Conservation (phyloP, 2,797 vertebrate genomes). For the Spinibarbus caldwelli region DNA sequence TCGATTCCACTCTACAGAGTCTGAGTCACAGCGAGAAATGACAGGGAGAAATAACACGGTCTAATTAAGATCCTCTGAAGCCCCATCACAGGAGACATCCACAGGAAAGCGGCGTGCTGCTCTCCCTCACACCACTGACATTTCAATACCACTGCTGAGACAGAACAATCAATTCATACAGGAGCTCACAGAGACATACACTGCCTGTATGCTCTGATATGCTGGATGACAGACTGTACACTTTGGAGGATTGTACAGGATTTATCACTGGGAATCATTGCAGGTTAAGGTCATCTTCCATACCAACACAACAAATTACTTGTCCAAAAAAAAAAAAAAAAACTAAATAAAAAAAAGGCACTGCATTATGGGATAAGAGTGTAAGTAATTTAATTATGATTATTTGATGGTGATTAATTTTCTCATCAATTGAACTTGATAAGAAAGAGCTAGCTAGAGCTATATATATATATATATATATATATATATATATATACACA, state of each 20-base stretch:
- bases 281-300: neutral
- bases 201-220: conserved; percentile 15
- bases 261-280: neutral
- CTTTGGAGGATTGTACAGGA: neutral
- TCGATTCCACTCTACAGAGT: conserved; percentile 34
- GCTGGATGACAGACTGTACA: neutral
- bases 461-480: too few species aligned
- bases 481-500: too few species aligned
- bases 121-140: conserved; percentile 47
- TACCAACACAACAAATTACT: neutral
- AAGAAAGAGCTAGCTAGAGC: neutral
- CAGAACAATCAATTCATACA: conserved; percentile 55
- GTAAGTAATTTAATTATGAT: too few species aligned
- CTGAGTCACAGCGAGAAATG: conserved; percentile 30
- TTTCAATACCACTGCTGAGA: conserved; percentile 54
- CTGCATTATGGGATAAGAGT: too few species aligned
- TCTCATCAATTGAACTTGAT: neutral
- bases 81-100: conserved; percentile 24
- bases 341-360: too few species aligned
- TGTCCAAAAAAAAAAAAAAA: too few species aligned
- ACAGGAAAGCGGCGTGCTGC: conserved; percentile 14
- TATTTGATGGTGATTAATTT: too few species aligned
- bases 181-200: conserved; percentile 24
- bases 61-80: conserved; percentile 58
- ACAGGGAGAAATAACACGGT: too few species aligned